These are phyloP conservation scores for Neosilurus mollespiculum DNA, from an alignment of 2,797 vertebrate species.

Conservation along the genomic window DNA sequence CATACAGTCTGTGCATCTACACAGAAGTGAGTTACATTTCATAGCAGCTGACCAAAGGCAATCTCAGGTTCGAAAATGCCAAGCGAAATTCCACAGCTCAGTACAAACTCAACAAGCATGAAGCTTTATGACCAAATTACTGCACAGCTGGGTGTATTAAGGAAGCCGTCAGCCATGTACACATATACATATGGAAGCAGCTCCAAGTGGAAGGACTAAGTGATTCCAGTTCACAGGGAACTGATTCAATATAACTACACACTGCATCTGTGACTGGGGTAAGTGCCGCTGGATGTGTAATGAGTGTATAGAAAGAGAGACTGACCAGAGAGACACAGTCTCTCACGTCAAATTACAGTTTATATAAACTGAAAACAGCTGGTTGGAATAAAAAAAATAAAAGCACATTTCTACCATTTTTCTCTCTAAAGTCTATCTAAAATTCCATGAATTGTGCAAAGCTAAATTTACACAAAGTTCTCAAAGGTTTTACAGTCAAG, in stretches of 20 bases:
- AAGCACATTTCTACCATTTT: not conserved
- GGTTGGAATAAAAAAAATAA: constrained; percentile 24
- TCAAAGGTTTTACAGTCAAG: not conserved
- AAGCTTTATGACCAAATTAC: constrained; percentile 40
- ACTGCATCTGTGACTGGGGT: constrained; percentile 31
- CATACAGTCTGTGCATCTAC: not conserved
- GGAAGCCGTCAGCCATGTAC: constrained; percentile 19
- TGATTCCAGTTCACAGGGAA: constrained; percentile 11
- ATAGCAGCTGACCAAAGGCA: constrained; percentile 17
- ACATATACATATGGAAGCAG: constrained; percentile 28
- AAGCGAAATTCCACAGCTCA: constrained; percentile 28
- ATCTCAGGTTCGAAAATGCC: constrained; percentile 13
- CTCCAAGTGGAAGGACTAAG: not conserved
- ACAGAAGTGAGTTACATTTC: constrained; percentile 12
- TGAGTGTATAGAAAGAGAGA: not conserved
- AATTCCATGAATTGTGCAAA: not conserved
- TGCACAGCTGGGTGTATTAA: constrained; percentile 37
- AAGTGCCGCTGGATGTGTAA: no score
- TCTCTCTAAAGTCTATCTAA: not conserved
- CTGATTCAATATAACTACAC: constrained; percentile 27
- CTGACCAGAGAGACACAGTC: not conserved
- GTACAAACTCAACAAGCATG: constrained; percentile 35
- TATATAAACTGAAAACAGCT: not conserved
- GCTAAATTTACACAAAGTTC: not conserved
- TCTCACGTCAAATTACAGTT: not conserved